Evolutionary conservation across 2,888 invertebrate genomes (phyloP), one percentile per base, ranked within the genome.

Genomic region (Sthenelais limicola): DNA sequence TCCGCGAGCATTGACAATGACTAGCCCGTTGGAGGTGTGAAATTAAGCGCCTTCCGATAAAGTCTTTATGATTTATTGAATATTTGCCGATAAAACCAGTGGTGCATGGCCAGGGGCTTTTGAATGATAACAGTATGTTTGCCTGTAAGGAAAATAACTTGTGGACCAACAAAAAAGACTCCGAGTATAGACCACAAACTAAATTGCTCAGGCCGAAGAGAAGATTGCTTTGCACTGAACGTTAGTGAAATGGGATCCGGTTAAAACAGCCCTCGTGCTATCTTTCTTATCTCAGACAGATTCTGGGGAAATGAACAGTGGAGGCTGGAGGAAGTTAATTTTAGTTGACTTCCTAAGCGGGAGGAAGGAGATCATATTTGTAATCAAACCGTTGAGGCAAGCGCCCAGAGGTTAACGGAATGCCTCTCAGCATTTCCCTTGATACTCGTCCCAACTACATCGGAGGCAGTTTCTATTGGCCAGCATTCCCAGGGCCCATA

Each of bases 1-100:
- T 62, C 35, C 62, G n/a, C 21, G 62, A 62, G 38, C 62, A 35
- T 3, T 15, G 62, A 62, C 62, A 62, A 62, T 26, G 38, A 5
- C 38, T 4, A 26, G 12, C 12, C 38, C 12, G 35, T 43, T 21
- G 38, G 38, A 38, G 62, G 62, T 62, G 62, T 62, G 62, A 62
- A 62, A 62, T 62, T 62, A 62, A 62, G 62, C 38, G 38, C 62
- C 62, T 62, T 18, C 38, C 62, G 62, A 62, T 62, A 38, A 62
- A 38, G 62, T 62, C 38, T 58, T 21, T 62, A 62, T 62, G 35
- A 62, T 62, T 62, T 62, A 62, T 62, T 62, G 62, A 62, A 62
- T 43, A 62, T 62, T 62, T 62, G 43, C 62, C 62, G 62, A 38
- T 62, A 62, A 62, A 62, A 62, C 24, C 26, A 43, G 35, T 62